Percentiles rank a stretch among this genome's conserved stretches.
Conservation (phyloP, 2,113 vertebrate genomes). For the Elephas maximus region DNA sequence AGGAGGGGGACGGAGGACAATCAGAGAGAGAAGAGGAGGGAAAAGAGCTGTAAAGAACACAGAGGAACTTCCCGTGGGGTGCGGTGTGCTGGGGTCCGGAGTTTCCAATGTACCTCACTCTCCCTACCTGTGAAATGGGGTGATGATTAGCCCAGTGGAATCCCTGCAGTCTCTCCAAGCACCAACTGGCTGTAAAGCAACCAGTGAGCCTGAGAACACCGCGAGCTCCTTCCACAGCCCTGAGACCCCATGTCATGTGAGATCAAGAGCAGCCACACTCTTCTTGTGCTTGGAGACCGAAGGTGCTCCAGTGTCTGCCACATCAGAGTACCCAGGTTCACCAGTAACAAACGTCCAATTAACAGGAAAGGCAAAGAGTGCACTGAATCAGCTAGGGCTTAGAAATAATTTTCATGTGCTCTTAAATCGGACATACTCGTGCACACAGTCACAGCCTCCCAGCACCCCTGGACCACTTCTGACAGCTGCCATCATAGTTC, state of each 20-base stretch:
- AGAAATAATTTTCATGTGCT: background rate
- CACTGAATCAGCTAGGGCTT: accelerated
- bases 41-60: background rate
- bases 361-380: background rate
- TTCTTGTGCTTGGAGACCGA: background rate
- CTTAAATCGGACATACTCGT: background rate
- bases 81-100: background rate
- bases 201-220: background rate
- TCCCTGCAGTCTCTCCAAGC: too few species aligned
- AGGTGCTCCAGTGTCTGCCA: background rate
- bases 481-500: background rate
- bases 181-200: background rate
- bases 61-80: accelerated
- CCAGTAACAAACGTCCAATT: background rate
- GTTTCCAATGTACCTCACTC: background rate
- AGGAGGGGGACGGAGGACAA: background rate
- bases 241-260: background rate
- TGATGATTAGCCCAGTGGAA: background rate
- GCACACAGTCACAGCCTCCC: background rate
- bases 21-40: background rate
- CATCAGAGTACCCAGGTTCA: background rate
- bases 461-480: accelerated
- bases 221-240: background rate
- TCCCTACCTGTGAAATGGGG: background rate
- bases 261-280: background rate